Conservation (phyloP, 2,888 invertebrate species). For the Tiphia femorata region DNA sequence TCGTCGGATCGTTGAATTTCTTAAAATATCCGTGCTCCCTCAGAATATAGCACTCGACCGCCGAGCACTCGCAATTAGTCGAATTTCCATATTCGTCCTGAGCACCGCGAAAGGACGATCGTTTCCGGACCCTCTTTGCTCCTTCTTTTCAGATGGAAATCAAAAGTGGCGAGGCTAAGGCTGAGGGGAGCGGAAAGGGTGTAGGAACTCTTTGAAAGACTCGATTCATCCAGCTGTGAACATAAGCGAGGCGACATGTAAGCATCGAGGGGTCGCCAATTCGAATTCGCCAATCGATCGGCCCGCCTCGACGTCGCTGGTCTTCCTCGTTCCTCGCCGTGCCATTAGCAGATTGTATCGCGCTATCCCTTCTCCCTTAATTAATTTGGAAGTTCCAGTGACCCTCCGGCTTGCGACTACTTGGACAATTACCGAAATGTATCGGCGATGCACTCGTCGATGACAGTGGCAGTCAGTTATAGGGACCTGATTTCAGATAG, state of each 20-base stretch:
- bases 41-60: constrained; percentile 13
- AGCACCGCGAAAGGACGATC: too few relatives aligned
- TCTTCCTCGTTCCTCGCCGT: constrained; percentile 36
- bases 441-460: constrained; percentile 16
- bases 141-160: constrained; percentile 36
- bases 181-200: not conserved
- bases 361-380: constrained; percentile 41
- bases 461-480: too few relatives aligned
- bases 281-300: constrained; percentile 47
- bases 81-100: too few relatives aligned
- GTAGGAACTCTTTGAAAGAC: constrained; percentile 27
- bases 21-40: too few relatives aligned
- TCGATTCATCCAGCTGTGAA: constrained; percentile 32
- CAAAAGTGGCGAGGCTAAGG: constrained; percentile 13
- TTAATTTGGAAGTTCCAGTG: constrained; percentile 52
- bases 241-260: constrained; percentile 21
- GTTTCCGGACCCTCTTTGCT: constrained; percentile 17
- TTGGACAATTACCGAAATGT: constrained; percentile 50
- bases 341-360: constrained; percentile 65
- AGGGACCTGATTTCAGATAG: too few relatives aligned
- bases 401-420: constrained; percentile 46
- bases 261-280: constrained; percentile 33
- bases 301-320: too few relatives aligned
- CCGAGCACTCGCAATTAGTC: constrained; percentile 1
- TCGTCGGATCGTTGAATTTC: too few relatives aligned